phyloP scores from a whole-genome alignment of 92 coral and sea anemone species.

The Umimayanthus chanpuru region DNA sequence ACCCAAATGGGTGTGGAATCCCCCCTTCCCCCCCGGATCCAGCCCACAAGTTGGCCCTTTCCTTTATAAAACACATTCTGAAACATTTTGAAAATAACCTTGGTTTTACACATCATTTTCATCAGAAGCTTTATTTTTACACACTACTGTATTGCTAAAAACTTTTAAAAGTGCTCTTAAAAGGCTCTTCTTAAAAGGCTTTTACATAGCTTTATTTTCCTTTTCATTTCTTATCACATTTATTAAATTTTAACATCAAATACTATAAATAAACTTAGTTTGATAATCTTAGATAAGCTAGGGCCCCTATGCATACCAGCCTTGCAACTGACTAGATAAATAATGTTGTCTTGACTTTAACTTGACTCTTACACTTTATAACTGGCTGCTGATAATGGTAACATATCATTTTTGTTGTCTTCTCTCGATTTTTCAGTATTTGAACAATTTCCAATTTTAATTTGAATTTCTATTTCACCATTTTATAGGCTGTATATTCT shows the following conservation, averaged over 20 bases:
- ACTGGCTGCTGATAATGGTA: conserved; percentile 20
- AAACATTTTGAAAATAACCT: conserved; percentile 7
- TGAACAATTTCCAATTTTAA: not conserved
- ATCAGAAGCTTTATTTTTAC: conserved; percentile 18
- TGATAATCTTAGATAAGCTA: not conserved
- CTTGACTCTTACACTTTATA: conserved; percentile 15
- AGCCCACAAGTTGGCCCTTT: not conserved
- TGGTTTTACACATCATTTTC: conserved; percentile 15
- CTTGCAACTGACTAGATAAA: conserved; percentile 9
- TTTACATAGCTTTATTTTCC: not conserved
- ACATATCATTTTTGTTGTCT: not conserved
- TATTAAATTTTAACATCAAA: not conserved
- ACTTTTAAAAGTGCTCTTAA: conserved; percentile 10
- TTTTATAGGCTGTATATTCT: conserved; percentile 29
- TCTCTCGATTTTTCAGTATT: conserved; percentile 7
- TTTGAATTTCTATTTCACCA: conserved; percentile 25
- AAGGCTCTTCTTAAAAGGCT: conserved; percentile 19
- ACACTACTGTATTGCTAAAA: conserved; percentile 10
- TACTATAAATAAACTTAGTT: conserved; percentile 2
- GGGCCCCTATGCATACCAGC: conserved; percentile 2
- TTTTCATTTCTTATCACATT: conserved; percentile 1
- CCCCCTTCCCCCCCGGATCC: not conserved
- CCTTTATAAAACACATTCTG: not conserved
- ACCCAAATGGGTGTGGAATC: conserved; percentile 6
- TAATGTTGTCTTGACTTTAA: conserved; percentile 3